These are phyloP conservation scores for Umimayanthus chanpuru DNA, from an alignment of 92 coral and sea anemone species.

Conservation along the genomic window DNA sequence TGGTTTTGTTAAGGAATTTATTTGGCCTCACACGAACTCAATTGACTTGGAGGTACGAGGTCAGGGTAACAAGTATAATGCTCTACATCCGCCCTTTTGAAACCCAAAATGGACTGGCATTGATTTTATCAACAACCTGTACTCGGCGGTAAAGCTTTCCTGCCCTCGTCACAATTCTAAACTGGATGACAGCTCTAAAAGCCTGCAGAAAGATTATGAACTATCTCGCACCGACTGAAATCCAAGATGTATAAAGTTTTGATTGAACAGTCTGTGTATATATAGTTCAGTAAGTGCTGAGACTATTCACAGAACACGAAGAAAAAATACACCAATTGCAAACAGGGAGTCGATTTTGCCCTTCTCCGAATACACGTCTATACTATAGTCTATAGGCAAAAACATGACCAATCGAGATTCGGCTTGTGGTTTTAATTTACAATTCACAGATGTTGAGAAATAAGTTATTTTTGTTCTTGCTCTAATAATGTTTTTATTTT, in stretches of 20 bases:
- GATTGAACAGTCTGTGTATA: neutral
- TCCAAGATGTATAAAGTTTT: neutral
- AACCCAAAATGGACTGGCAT: conserved; percentile 21
- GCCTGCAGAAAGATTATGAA: conserved; percentile 29
- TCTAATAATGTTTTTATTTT: conserved; percentile 39
- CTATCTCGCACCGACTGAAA: conserved; percentile 8
- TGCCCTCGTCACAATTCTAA: neutral
- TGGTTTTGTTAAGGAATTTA: neutral
- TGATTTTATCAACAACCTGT: conserved; percentile 25
- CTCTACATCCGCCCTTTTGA: conserved; percentile 9
- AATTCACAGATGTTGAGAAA: conserved; percentile 24
- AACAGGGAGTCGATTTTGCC: too few species aligned
- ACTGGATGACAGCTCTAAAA: conserved; percentile 43
- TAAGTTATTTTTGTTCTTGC: neutral
- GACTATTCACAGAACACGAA: neutral
- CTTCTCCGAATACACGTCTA: too few species aligned
- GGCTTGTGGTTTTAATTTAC: neutral
- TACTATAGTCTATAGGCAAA: neutral
- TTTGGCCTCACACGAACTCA: conserved; percentile 28
- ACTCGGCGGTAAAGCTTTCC: neutral
- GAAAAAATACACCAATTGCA: neutral
- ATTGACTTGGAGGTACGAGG: neutral
- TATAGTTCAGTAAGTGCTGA: neutral
- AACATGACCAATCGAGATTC: conserved; percentile 1
- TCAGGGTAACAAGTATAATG: conserved; percentile 16